phyloP scores from a whole-genome alignment of 2,888 invertebrate species.

The Anticlea derivata region DNA sequence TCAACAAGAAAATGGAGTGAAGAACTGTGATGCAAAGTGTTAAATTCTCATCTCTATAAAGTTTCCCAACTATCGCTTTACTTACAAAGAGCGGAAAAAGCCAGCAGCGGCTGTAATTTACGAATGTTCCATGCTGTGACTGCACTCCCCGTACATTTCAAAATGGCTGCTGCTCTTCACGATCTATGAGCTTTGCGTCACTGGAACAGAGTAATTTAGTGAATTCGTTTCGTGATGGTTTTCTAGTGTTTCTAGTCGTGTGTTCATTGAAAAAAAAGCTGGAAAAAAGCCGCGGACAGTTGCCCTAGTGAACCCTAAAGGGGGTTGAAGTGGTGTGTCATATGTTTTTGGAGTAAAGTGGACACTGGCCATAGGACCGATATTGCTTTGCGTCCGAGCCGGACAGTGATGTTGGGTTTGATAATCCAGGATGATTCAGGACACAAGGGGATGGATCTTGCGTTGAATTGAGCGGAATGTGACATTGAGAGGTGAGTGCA shows the following conservation, averaged over 20 bases:
- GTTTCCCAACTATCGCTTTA: slow-evolving; percentile 60
- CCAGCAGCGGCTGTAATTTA: slow-evolving; percentile 70
- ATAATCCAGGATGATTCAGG: slow-evolving; percentile 79
- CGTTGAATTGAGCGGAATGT: slow-evolving; percentile 83
- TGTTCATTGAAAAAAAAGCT: slow-evolving; percentile 71
- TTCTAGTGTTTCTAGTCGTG: slow-evolving; percentile 69
- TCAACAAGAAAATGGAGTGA: slow-evolving; percentile 78
- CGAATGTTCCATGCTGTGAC: slow-evolving; percentile 84
- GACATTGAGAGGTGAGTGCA: slow-evolving; percentile 81
- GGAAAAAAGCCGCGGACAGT: slow-evolving; percentile 60
- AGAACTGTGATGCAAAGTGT: slow-evolving; percentile 74
- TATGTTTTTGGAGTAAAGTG: slow-evolving; percentile 81
- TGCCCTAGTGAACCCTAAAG: slow-evolving; percentile 62
- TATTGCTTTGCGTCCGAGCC: slow-evolving; percentile 80
- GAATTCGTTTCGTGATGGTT: slow-evolving; percentile 70
- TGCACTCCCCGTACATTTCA: slow-evolving; percentile 84
- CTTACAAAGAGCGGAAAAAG: slow-evolving; percentile 54
- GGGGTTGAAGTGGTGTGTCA: slow-evolving; percentile 77
- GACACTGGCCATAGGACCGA: slow-evolving; percentile 80
- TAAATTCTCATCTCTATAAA: slow-evolving; percentile 74
- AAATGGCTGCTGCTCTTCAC: slow-evolving; percentile 85
- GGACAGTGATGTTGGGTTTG: slow-evolving; percentile 78
- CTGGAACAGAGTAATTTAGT: slow-evolving; percentile 80
- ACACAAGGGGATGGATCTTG: slow-evolving; percentile 74
- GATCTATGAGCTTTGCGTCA: slow-evolving; percentile 85